Conservation (phyloP, 2,888 invertebrate genomes). For the Alsophila aescularia region DNA sequence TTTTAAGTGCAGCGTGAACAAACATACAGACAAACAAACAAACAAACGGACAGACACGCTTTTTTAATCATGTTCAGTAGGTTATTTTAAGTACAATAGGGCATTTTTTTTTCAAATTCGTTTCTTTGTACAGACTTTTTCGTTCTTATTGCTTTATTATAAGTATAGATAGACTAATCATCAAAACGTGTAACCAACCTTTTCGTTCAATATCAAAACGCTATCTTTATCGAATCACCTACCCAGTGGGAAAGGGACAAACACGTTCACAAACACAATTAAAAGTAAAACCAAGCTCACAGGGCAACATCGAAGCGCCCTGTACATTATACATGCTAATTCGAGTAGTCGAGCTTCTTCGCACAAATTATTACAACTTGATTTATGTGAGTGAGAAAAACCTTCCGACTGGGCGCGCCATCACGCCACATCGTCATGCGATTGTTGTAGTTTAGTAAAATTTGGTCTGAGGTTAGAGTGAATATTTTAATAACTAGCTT, state of each 20-base stretch:
- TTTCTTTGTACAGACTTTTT: no score
- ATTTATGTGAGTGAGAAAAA: slow-evolving; percentile 63
- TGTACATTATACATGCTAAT: slow-evolving; percentile 49
- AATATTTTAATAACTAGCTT: slow-evolving; percentile 25
- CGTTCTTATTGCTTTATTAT: no score
- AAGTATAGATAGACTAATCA: no score
- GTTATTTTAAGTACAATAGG: no score
- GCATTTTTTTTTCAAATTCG: no score
- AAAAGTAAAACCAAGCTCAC: slow-evolving; percentile 31
- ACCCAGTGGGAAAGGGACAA: slow-evolving; percentile 5
- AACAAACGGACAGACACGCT: no score
- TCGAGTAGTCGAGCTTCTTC: slow-evolving; percentile 47
- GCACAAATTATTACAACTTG: slow-evolving; percentile 63
- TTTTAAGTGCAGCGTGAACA: no score
- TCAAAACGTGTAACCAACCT: neutral
- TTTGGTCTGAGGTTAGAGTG: no score
- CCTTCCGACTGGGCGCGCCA: slow-evolving; percentile 58
- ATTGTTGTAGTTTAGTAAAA: no score
- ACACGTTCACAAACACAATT: slow-evolving; percentile 26
- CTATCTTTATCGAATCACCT: slow-evolving; percentile 15
- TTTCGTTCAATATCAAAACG: slow-evolving; percentile 1
- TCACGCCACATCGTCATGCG: slow-evolving; percentile 34
- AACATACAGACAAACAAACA: no score
- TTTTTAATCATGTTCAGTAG: no score
- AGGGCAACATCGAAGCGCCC: slow-evolving; percentile 40